phyloP scores from a whole-genome alignment of 2,888 invertebrate species.

The Heliconius erato region DNA sequence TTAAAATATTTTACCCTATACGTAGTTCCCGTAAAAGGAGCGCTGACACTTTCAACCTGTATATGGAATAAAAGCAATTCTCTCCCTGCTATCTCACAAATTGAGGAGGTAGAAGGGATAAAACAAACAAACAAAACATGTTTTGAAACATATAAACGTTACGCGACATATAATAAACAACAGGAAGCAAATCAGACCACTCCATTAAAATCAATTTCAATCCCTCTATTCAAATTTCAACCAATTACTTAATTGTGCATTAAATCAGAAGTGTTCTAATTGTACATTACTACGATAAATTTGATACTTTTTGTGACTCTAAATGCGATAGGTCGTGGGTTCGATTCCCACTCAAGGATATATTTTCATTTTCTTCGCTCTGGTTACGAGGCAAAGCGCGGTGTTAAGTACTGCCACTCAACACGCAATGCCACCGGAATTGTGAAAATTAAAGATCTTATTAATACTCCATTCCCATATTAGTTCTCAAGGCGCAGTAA shows the following conservation, averaged over 20 bases:
- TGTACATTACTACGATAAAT: background rate
- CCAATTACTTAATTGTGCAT: background rate
- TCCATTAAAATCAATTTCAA: constrained; percentile 35
- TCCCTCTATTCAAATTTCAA: constrained; percentile 15
- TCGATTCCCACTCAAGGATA: background rate
- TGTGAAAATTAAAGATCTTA: no score
- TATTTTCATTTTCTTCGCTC: background rate
- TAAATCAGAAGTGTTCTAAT: background rate
- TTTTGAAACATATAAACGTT: background rate
- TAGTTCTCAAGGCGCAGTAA: background rate
- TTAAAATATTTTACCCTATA: no score
- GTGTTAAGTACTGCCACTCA: background rate
- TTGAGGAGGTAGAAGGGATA: no score
- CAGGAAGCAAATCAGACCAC: constrained; percentile 35
- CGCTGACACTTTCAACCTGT: no score
- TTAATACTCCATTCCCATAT: background rate
- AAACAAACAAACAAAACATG: background rate
- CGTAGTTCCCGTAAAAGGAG: no score
- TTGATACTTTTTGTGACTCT: background rate
- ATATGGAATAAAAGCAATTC: no score
- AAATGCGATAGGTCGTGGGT: background rate
- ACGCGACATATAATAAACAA: background rate
- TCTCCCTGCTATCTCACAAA: no score
- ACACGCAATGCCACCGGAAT: background rate
- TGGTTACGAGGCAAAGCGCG: background rate